Evolutionary conservation across 2,888 invertebrate species (phyloP), one percentile per base, ranked within the genome.

Genomic region (Petrolisthes cinctipes): DNA sequence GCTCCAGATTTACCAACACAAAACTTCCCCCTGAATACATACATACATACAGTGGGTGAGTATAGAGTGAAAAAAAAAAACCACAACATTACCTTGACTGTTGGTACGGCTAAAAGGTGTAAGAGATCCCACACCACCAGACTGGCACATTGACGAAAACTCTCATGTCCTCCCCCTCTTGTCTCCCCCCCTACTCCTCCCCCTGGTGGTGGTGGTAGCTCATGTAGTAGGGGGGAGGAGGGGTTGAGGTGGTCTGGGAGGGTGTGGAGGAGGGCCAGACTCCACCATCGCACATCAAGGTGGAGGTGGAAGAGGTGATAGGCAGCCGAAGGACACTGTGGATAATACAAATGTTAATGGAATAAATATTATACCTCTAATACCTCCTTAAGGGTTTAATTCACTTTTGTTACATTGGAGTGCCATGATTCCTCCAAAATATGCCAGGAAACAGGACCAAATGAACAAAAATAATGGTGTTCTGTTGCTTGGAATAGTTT

Each of bases 261-360:
- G 54, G 73, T 54, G 88, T 90, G 80, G 20, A 90, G 79, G 17
- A 90, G 66, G 20, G 82, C 83, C 14, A 90, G 57, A 61, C 88
- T 88, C 90, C 90, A 90, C 90, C 90, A 90, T 51, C 90, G 88
- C 51, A 90, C 82, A 82, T 89, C 89, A 71, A 90, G 71, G 79
- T 90, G 90, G 51, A 88, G 83, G 82, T 90, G 90, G 23, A 90
- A 76, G 37, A 90, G 82, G 80, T 90, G 90, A 76, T 88, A 90
- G 20, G 89, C 83, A 20, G 88, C 89, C n/a, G 90, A 90, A 0
- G 84, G 79, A 56, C 90, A 88, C 90, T 90, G 88, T 17, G 37
- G 66, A 71, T 4, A 57, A 51, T 7, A 53, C 37, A 7, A 56
- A 11, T 66, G 66, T 11, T 66, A 66, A 66, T 1, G 11, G 17